phyloP scores from a whole-genome alignment of 2,113 vertebrate species.

The Psittacara wagleri region DNA sequence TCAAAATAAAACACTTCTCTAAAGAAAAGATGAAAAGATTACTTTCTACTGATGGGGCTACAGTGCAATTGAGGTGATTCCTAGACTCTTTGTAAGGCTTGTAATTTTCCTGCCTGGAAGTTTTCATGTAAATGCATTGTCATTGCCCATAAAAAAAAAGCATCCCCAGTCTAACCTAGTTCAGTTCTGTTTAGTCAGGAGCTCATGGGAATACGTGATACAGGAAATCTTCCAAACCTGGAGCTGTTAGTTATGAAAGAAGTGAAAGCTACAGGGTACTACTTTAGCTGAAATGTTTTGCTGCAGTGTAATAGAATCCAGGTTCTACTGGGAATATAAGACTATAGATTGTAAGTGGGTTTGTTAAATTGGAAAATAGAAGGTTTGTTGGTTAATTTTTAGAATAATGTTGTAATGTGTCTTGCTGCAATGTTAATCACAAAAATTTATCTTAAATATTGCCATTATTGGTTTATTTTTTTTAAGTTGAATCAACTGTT shows the following conservation, averaged over 20 bases:
- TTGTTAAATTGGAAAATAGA: neutral
- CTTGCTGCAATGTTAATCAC: neutral
- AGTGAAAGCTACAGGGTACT: neutral
- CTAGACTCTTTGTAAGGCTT: neutral
- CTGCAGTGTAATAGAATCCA: neutral
- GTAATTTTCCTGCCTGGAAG: neutral
- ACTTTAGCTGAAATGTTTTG: neutral
- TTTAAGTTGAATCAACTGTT: neutral
- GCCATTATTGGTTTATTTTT: neutral
- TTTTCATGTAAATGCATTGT: neutral
- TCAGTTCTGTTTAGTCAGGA: neutral
- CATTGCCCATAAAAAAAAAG: neutral
- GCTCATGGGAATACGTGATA: rapidly evolving
- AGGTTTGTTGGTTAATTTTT: neutral
- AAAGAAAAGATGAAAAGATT: neutral
- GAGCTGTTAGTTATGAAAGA: neutral
- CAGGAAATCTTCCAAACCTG: neutral
- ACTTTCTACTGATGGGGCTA: neutral
- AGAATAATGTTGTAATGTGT: neutral
- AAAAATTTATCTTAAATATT: neutral
- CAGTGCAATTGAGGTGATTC: neutral
- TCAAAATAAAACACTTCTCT: neutral
- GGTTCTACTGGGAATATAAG: neutral
- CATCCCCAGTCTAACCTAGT: neutral
- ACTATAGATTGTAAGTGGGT: neutral